Conservation (phyloP, 2,797 vertebrate species). For the Mallotus villosus region DNA sequence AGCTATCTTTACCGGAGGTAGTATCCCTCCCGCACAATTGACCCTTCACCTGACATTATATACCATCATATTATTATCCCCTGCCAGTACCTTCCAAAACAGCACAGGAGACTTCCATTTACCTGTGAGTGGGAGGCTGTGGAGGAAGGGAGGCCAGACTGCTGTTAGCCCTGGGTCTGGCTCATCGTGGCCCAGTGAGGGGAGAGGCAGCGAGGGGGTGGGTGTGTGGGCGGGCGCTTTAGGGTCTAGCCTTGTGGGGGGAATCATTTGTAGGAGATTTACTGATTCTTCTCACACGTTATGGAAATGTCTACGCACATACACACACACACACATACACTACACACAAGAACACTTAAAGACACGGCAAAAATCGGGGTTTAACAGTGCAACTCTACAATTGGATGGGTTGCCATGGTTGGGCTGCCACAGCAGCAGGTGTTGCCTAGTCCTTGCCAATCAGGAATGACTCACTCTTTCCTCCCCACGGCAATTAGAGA, state of each 20-base stretch:
- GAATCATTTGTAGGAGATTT: background rate
- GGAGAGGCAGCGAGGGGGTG: background rate
- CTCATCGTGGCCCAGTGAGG: background rate
- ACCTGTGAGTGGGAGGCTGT: background rate
- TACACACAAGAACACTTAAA: background rate
- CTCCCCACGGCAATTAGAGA: constrained; percentile 3
- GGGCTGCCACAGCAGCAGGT: background rate
- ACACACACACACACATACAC: background rate
- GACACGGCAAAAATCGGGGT: background rate
- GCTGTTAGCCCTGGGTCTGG: background rate
- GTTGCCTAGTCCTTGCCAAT: constrained; percentile 1
- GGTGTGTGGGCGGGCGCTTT: background rate
- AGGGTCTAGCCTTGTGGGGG: background rate
- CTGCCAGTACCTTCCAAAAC: no score
- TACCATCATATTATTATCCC: no score
- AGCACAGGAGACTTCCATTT: background rate
- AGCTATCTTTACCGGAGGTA: no score
- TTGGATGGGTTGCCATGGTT: background rate
- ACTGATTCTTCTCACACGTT: background rate
- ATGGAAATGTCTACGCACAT: background rate
- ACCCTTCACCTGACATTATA: no score
- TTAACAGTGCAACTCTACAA: background rate
- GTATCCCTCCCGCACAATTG: no score
- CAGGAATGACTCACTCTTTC: constrained; percentile 9
- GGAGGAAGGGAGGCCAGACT: background rate